phyloP scores from a whole-genome alignment of 2,888 invertebrate species.

The Copidosoma aretas region DNA sequence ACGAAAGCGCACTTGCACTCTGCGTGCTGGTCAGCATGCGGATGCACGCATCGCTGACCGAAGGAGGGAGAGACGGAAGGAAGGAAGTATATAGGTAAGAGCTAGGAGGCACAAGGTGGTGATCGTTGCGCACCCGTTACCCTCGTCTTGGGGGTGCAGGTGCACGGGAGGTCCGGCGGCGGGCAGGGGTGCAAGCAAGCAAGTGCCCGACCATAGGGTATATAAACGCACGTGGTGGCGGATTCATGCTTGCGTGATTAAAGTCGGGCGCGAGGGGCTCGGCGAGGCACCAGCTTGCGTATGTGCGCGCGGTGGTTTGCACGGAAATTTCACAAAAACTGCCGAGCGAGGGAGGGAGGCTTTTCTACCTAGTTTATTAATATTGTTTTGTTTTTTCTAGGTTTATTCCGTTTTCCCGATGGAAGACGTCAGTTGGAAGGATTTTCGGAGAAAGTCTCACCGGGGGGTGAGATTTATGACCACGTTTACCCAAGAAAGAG shows the following conservation, averaged over 20 bases:
- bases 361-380: no score
- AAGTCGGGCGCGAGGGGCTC: constrained; percentile 21
- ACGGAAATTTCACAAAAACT: no score
- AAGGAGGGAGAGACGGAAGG: constrained; percentile 16
- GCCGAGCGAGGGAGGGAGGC: no score
- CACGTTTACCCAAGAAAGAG: no score
- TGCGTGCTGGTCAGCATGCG: constrained; percentile 10
- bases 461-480: no score
- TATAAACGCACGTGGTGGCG: constrained; percentile 51
- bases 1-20: constrained; percentile 32
- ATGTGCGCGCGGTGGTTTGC: no score
- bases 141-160: constrained; percentile 59
- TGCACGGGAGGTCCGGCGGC: constrained; percentile 21
- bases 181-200: constrained; percentile 27
- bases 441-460: no score
- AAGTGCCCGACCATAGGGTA: constrained; percentile 19
- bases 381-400: no score
- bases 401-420: no score
- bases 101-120: constrained; percentile 21
- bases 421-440: no score
- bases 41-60: constrained; percentile 39
- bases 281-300: no score
- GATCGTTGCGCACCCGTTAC: constrained; percentile 33
- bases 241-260: constrained; percentile 62
- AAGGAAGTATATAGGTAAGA: constrained; percentile 10